Evolutionary conservation across 2,797 vertebrate species (phyloP).

Genomic region (Chanos chanos): DNA sequence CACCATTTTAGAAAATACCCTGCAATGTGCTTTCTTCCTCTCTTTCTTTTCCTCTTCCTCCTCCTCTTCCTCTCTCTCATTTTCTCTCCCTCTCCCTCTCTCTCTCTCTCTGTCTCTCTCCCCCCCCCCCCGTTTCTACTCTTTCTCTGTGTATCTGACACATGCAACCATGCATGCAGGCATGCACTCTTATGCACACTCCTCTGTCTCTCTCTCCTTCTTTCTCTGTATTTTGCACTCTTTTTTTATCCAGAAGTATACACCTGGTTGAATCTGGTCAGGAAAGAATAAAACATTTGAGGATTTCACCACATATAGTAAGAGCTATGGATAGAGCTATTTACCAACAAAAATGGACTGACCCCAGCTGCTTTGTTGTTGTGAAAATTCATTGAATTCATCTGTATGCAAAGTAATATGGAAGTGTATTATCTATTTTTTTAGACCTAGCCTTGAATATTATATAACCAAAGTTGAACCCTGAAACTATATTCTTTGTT

Average conservation of each 20-base stretch:
- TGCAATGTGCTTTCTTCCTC: conserved; percentile 19
- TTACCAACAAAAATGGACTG: conserved; percentile 60
- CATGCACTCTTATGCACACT: conserved; percentile 35
- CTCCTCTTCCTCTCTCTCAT: neutral
- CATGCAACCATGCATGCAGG: conserved; percentile 41
- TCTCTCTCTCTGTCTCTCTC: conserved; percentile 1
- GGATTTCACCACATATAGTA: conserved; percentile 33
- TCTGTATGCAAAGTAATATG: conserved; percentile 80
- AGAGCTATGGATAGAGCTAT: conserved; percentile 25
- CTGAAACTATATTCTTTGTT: conserved; percentile 72
- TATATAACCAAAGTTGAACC: conserved; percentile 84
- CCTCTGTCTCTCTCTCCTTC: conserved; percentile 1
- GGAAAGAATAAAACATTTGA: conserved; percentile 31
- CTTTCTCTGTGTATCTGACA: conserved; percentile 17
- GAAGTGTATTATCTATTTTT: conserved; percentile 80
- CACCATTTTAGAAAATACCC: too few relatives aligned
- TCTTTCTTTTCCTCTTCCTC: conserved; percentile 23
- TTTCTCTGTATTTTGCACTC: conserved; percentile 12
- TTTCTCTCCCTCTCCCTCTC: too few relatives aligned
- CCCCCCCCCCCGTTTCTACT: conserved; percentile 14
- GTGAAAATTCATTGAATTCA: conserved; percentile 73
- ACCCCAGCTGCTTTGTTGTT: conserved; percentile 76
- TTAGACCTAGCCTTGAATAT: conserved; percentile 82
- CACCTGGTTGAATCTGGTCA: conserved; percentile 33
- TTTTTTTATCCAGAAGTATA: neutral